These are phyloP conservation scores for Sussaba pulchella DNA, from an alignment of 2,888 invertebrate species.

Conservation along the genomic window DNA sequence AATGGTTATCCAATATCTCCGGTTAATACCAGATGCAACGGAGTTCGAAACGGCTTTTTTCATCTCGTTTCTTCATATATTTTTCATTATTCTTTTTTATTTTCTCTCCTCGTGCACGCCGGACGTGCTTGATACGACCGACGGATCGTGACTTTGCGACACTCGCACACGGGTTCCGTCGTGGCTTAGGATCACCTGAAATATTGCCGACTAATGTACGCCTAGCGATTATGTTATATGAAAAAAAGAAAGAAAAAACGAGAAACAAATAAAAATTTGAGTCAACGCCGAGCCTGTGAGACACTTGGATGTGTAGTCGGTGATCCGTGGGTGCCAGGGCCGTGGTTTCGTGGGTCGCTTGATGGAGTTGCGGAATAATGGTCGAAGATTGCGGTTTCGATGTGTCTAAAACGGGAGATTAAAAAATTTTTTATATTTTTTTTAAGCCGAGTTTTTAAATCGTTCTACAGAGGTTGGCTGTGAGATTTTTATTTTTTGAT, in stretches of 20 bases:
- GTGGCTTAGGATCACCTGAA: not conserved
- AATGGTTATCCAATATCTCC: too few species aligned
- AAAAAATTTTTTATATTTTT: too few species aligned
- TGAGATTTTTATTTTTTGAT: too few species aligned
- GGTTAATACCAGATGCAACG: too few species aligned
- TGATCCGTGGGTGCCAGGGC: slow-evolving; percentile 30
- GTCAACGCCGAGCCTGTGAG: slow-evolving; percentile 43
- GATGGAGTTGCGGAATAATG: too few species aligned
- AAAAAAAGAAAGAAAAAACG: slow-evolving; percentile 17
- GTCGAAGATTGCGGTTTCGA: too few species aligned
- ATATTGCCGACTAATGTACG: slow-evolving; percentile 22
- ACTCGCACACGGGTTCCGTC: not conserved
- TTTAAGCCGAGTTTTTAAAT: too few species aligned
- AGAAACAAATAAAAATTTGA: too few species aligned
- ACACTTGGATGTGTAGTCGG: slow-evolving; percentile 10
- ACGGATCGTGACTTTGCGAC: not conserved
- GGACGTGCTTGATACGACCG: slow-evolving; percentile 16
- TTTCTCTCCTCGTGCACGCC: slow-evolving; percentile 7
- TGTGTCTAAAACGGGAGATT: too few species aligned
- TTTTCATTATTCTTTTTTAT: not conserved
- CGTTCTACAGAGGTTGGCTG: too few species aligned
- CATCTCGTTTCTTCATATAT: not conserved
- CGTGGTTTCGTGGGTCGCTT: slow-evolving; percentile 38
- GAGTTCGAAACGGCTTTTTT: not conserved
- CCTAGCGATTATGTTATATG: not conserved